These are phyloP conservation scores for Pegea sp. DNA, from an alignment of 23 tunicate genomes.

Conservation along the genomic window DNA sequence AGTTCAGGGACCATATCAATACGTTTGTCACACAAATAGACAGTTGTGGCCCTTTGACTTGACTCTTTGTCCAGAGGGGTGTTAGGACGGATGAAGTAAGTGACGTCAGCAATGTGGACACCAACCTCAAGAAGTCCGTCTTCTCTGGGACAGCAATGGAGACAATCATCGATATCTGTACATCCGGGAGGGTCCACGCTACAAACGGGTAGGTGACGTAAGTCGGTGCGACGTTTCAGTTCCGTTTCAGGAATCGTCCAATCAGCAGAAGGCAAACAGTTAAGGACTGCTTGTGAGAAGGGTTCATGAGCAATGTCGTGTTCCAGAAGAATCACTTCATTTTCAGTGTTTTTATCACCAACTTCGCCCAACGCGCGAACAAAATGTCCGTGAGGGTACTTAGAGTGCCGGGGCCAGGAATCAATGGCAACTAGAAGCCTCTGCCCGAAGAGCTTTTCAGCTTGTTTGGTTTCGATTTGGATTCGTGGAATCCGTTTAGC, in stretches of 20 bases:
- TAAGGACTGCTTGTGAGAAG: slow-evolving; percentile 85
- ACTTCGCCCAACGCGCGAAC: slow-evolving; percentile 78
- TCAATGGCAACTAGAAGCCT: slow-evolving; percentile 83
- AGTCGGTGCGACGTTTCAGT: slow-evolving; percentile 43
- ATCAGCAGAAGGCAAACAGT: slow-evolving; percentile 66
- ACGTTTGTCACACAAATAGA: slow-evolving; percentile 83
- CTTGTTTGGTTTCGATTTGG: slow-evolving; percentile 89
- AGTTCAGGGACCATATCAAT: slow-evolving; percentile 98
- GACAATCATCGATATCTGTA: slow-evolving; percentile 98
- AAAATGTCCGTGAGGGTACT: slow-evolving; percentile 97
- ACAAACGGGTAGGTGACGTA: slow-evolving; percentile 52
- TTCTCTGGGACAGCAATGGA: slow-evolving; percentile 32
- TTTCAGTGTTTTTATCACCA: slow-evolving; percentile 97
- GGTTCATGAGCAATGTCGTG: slow-evolving; percentile 98
- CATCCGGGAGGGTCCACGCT: slow-evolving; percentile 99
- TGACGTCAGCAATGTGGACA: slow-evolving; percentile 98
- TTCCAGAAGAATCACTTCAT: slow-evolving; percentile 80
- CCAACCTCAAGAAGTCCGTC: slow-evolving; percentile 77
- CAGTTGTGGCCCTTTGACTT: slow-evolving; percentile 71
- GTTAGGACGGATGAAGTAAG: slow-evolving; percentile 68
- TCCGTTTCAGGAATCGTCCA: slow-evolving; percentile 70
- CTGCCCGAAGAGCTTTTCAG: slow-evolving; percentile 52
- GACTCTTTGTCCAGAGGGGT: slow-evolving; percentile 86
- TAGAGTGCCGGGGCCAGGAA: slow-evolving; percentile 83
- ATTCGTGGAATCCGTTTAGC: slow-evolving; percentile 82